Evolutionary conservation across 2,113 vertebrate species (phyloP).

Genomic region (Malurus melanocephalus): DNA sequence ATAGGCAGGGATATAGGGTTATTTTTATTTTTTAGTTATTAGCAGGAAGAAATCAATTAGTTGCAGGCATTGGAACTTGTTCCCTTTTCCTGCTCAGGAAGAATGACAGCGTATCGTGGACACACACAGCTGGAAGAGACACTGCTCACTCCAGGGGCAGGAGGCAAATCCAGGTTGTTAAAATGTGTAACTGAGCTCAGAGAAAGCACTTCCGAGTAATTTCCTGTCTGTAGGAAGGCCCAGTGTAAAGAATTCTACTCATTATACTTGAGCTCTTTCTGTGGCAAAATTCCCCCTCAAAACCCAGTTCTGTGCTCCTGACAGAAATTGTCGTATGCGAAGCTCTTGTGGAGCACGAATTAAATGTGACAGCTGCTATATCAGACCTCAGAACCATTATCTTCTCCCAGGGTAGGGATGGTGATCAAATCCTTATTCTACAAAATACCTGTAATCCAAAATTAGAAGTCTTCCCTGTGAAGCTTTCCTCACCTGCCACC

Average conservation of each 20-base stretch:
- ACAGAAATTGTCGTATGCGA: background rate
- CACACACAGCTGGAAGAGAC: background rate
- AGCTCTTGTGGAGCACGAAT: background rate
- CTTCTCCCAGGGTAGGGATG: background rate
- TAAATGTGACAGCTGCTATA: background rate
- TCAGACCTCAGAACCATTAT: background rate
- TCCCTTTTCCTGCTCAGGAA: background rate
- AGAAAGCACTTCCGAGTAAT: background rate
- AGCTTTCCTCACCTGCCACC: background rate
- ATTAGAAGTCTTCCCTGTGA: background rate
- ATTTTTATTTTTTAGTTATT: background rate
- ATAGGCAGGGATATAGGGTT: background rate
- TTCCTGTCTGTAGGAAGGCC: background rate
- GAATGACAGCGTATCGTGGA: background rate
- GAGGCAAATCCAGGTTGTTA: fast-evolving
- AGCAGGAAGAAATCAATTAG: background rate
- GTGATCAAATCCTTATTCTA: background rate
- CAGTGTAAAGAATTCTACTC: background rate
- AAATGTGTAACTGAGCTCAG: background rate
- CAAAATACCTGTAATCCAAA: background rate
- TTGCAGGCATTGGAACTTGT: background rate
- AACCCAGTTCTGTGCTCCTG: background rate
- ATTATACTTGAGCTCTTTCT: background rate
- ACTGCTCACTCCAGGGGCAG: background rate
- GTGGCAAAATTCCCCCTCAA: background rate